phyloP scores from a whole-genome alignment of 2,888 invertebrate genomes.

The Dinocampus coccinellae region DNA sequence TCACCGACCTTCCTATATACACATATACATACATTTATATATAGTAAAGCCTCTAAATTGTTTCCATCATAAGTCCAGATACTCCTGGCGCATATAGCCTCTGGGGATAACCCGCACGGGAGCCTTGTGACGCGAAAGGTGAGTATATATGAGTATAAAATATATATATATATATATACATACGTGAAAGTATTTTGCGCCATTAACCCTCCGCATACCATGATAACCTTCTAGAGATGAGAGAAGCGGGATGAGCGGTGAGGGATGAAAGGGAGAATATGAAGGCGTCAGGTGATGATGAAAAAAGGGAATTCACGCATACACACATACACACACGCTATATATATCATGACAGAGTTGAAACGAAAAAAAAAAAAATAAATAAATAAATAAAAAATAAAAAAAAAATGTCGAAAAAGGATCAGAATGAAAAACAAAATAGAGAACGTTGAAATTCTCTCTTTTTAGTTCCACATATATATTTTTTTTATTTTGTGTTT shows the following conservation, averaged over 20 bases:
- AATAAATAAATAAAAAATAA: background rate
- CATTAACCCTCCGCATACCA: slow-evolving; percentile 57
- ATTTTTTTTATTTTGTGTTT: too few relatives aligned
- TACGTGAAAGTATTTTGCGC: slow-evolving; percentile 57
- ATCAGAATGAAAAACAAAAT: too few relatives aligned
- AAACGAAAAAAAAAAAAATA: background rate
- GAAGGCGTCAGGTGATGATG: slow-evolving; percentile 10
- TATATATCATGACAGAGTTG: too few relatives aligned
- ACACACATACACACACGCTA: background rate
- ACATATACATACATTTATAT: slow-evolving; percentile 19
- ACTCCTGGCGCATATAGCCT: slow-evolving; percentile 64
- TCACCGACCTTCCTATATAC: background rate
- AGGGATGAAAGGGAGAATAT: slow-evolving; percentile 27
- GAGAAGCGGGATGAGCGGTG: background rate
- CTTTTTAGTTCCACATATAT: too few relatives aligned
- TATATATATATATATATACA: slow-evolving; percentile 64
- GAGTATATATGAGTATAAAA: slow-evolving; percentile 52
- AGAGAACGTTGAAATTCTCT: too few relatives aligned
- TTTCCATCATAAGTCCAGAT: slow-evolving; percentile 70
- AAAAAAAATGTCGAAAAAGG: too few relatives aligned
- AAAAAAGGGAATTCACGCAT: slow-evolving; percentile 2
- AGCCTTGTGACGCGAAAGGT: slow-evolving; percentile 49
- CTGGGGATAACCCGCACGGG: slow-evolving; percentile 59
- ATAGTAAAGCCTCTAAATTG: slow-evolving; percentile 68
- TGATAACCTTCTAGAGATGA: slow-evolving; percentile 33